These are phyloP conservation scores for Petromus typicus DNA, from an alignment of 2,113 vertebrate genomes.

Conservation along the genomic window DNA sequence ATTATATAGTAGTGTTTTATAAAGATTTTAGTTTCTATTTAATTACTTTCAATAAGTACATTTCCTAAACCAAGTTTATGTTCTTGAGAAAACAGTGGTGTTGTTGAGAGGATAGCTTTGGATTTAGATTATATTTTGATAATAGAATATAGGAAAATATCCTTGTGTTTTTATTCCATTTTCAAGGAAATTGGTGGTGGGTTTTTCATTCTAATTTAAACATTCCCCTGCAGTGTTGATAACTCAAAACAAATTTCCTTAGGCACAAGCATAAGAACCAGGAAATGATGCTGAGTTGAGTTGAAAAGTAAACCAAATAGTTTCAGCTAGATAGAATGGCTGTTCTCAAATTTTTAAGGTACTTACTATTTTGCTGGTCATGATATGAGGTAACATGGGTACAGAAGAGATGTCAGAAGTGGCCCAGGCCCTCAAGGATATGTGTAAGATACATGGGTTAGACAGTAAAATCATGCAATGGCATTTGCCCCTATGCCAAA, in stretches of 20 bases:
- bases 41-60: conserved; percentile 71
- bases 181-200: conserved; percentile 72
- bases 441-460: background rate
- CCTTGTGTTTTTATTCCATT: conserved; percentile 75
- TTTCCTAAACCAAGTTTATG: conserved; percentile 71
- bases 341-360: conserved; percentile 24
- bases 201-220: conserved; percentile 76
- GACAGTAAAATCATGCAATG: conserved; percentile 34
- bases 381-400: background rate
- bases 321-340: background rate
- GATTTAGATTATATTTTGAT: conserved; percentile 76
- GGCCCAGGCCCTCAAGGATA: background rate
- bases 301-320: conserved; percentile 62
- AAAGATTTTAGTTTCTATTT: conserved; percentile 71
- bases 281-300: conserved; percentile 72
- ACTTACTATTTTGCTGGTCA: background rate
- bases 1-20: conserved; percentile 42
- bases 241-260: conserved; percentile 80
- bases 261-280: conserved; percentile 65
- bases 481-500: background rate
- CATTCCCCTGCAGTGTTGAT: conserved; percentile 79
- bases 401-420: background rate
- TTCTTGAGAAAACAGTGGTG: conserved; percentile 66
- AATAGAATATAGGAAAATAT: conserved; percentile 67
- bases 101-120: conserved; percentile 62